These are phyloP conservation scores for Deroplatys truncata DNA, from an alignment of 2,888 invertebrate species.

Conservation along the genomic window DNA sequence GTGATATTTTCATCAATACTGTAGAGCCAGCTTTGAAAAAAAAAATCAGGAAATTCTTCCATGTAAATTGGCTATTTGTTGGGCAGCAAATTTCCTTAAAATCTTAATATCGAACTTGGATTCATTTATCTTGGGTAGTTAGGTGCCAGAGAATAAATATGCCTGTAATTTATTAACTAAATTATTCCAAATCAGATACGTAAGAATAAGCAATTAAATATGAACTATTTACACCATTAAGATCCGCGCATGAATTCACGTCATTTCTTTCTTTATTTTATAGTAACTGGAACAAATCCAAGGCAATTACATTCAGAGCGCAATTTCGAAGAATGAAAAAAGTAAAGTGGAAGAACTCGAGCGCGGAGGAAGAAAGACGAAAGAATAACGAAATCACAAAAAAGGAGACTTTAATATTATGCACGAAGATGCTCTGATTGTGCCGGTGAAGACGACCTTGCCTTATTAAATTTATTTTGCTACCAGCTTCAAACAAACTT, in stretches of 20 bases:
- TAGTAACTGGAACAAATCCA: constrained; percentile 12
- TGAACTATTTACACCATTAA: not conserved
- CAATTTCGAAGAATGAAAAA: not conserved
- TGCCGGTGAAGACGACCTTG: not conserved
- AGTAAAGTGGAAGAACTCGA: not conserved
- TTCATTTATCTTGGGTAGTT: no score
- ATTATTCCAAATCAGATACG: not conserved
- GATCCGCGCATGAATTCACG: not conserved
- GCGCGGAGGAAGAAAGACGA: not conserved
- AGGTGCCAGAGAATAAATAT: no score
- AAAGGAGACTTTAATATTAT: constrained; percentile 1
- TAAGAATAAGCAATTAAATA: not conserved
- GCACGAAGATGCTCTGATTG: not conserved
- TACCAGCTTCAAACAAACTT: not conserved
- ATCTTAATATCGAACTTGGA: no score
- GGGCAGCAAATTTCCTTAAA: no score
- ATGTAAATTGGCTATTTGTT: no score
- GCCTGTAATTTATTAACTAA: no score
- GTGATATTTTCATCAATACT: no score
- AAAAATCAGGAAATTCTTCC: no score
- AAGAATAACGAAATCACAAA: not conserved
- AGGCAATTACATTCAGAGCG: constrained; percentile 6
- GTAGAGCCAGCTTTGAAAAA: no score
- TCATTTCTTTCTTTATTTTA: not conserved
- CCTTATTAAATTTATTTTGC: not conserved